These are phyloP conservation scores for Brachionus plicatilis DNA, from an alignment of 1,140 invertebrate genomes.

Conservation along the genomic window DNA sequence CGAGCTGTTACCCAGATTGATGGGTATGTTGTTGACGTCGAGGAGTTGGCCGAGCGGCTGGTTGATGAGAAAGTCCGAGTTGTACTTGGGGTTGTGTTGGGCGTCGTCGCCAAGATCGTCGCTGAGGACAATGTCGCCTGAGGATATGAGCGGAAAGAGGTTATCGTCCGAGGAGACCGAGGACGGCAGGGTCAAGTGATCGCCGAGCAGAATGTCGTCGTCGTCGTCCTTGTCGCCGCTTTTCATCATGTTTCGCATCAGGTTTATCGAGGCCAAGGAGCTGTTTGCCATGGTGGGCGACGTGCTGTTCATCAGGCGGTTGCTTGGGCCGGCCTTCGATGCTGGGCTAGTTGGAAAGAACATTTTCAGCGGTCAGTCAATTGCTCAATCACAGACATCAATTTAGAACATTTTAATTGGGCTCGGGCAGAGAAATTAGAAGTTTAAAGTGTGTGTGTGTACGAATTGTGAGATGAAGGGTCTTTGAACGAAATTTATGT, in stretches of 20 bases:
- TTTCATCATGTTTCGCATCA: not conserved
- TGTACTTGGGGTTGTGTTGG: not conserved
- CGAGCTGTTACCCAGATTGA: slow-evolving; percentile 7
- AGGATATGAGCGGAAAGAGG: not conserved
- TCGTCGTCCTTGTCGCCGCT: slow-evolving; percentile 2
- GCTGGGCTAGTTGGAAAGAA: not conserved
- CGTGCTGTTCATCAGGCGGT: not conserved
- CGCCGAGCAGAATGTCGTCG: slow-evolving; percentile 1
- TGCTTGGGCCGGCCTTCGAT: not conserved
- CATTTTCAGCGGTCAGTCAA: not conserved
- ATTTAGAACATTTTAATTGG: not conserved
- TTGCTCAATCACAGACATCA: not conserved
- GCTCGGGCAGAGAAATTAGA: not conserved
- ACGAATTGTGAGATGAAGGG: not conserved
- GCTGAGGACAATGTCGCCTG: not conserved
- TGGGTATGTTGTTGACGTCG: slow-evolving; percentile 22
- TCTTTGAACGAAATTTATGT: not conserved
- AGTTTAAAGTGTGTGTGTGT: not conserved
- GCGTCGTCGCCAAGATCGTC: not conserved
- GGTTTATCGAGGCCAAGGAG: slow-evolving; percentile 8
- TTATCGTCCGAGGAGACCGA: slow-evolving; percentile 8
- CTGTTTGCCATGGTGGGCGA: not conserved
- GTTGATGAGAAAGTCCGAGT: not conserved
- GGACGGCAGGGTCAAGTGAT: not conserved
- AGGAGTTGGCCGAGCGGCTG: not conserved